These are phyloP conservation scores for Agrochola macilenta DNA, from an alignment of 2,888 invertebrate genomes.

Conservation along the genomic window DNA sequence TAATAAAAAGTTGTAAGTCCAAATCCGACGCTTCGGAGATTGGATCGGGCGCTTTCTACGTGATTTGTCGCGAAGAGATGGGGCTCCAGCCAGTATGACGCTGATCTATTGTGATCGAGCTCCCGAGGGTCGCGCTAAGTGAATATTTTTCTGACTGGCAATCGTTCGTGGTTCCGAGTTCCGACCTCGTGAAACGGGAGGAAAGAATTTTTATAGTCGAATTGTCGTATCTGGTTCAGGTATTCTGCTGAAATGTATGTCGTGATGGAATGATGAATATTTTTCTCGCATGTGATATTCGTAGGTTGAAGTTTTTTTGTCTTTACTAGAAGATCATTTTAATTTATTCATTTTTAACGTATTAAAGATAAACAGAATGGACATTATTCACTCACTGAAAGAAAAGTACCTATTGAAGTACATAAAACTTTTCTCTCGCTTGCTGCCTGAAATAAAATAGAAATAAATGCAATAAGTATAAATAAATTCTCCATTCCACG, in stretches of 20 bases:
- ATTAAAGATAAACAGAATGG: not conserved
- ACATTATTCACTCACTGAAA: not conserved
- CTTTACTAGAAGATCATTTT: not conserved
- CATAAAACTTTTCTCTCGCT: conserved; percentile 6
- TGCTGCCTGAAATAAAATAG: conserved; percentile 20
- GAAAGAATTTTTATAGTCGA: conserved; percentile 30
- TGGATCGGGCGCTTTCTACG: conserved; percentile 75
- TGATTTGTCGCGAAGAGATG: conserved; percentile 79
- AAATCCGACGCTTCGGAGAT: conserved; percentile 73
- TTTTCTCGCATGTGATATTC: not conserved
- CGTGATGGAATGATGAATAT: not conserved
- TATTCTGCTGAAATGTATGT: conserved; percentile 26
- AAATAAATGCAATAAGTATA: conserved; percentile 29
- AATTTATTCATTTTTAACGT: not conserved
- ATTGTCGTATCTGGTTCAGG: conserved; percentile 22
- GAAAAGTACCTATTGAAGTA: not conserved
- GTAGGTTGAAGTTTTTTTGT: not conserved
- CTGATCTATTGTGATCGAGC: conserved; percentile 79
- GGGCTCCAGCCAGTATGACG: conserved; percentile 71
- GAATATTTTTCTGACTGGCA: conserved; percentile 77
- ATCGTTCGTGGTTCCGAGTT: conserved; percentile 56
- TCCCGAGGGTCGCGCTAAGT: conserved; percentile 71
- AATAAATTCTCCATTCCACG: conserved; percentile 38
- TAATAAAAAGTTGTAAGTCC: conserved; percentile 73
- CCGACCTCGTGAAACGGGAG: conserved; percentile 46